phyloP scores from a whole-genome alignment of 2,797 vertebrate genomes.

The Trichosurus vulpecula region DNA sequence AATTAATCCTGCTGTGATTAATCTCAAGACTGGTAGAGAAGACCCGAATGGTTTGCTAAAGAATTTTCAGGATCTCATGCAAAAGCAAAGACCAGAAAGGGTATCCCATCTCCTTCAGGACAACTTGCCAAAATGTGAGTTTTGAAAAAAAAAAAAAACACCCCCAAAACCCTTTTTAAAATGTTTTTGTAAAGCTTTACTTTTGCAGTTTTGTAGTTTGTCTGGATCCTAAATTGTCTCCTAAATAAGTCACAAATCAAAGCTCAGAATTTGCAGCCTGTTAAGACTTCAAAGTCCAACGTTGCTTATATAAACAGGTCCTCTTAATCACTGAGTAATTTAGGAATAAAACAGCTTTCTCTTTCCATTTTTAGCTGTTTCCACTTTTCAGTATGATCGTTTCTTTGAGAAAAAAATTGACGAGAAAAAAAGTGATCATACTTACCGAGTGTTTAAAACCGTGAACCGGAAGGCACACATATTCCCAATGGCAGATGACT shows the following conservation, averaged over 20 bases:
- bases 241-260: not conserved
- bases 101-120: slow-evolving; percentile 97
- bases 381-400: slow-evolving; percentile 93
- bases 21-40: slow-evolving; percentile 67
- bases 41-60: slow-evolving; percentile 86
- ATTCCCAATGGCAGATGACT: slow-evolving; percentile 95
- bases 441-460: slow-evolving; percentile 95
- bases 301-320: not conserved
- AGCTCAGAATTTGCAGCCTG: not conserved
- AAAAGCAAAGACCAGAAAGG: slow-evolving; percentile 91
- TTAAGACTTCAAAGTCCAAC: not conserved
- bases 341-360: not conserved
- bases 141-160: not conserved
- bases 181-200: not conserved
- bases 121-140: slow-evolving; percentile 93
- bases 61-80: slow-evolving; percentile 87
- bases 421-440: slow-evolving; percentile 92
- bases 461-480: slow-evolving; percentile 90
- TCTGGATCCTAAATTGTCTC: not conserved
- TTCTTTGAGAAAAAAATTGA: slow-evolving; percentile 96
- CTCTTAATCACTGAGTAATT: not conserved
- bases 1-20: slow-evolving; percentile 77
- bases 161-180: not conserved
- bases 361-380: slow-evolving; percentile 83
- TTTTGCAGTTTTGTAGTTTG: not conserved